These are phyloP conservation scores for Phyllotreta cruciferae DNA, from an alignment of 2,888 invertebrate genomes.

Conservation along the genomic window DNA sequence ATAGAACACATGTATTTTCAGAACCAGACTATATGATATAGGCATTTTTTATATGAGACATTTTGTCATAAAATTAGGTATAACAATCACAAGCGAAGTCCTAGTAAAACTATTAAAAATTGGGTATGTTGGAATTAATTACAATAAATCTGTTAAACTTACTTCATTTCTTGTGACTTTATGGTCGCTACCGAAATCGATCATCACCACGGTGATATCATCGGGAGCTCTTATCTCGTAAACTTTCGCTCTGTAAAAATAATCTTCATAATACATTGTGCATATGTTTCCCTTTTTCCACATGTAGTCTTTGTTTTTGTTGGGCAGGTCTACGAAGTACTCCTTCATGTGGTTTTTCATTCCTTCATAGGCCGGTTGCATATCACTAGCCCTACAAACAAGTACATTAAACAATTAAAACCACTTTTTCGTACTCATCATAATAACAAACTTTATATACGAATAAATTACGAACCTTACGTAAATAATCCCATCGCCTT, in stretches of 20 bases:
- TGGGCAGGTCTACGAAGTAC: slow-evolving; percentile 44
- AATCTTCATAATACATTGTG: slow-evolving; percentile 71
- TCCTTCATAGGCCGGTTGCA: slow-evolving; percentile 45
- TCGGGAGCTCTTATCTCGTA: slow-evolving; percentile 49
- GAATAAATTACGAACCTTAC: slow-evolving; percentile 41
- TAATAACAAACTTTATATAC: too few relatives aligned
- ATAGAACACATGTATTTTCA: too few relatives aligned
- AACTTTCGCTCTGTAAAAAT: slow-evolving; percentile 76
- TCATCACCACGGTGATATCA: slow-evolving; percentile 68
- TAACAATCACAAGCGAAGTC: too few relatives aligned
- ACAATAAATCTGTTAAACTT: too few relatives aligned
- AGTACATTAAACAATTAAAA: too few relatives aligned
- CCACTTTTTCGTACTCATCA: too few relatives aligned
- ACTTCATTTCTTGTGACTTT: slow-evolving; percentile 62
- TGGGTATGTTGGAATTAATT: too few relatives aligned
- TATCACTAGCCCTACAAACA: slow-evolving; percentile 50
- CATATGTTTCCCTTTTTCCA: slow-evolving; percentile 74
- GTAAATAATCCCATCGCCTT: slow-evolving; percentile 60
- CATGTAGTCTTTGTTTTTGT: slow-evolving; percentile 26
- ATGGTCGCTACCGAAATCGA: slow-evolving; percentile 87
- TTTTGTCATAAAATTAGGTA: too few relatives aligned
- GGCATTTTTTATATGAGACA: too few relatives aligned
- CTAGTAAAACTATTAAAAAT: too few relatives aligned
- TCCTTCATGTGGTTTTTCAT: slow-evolving; percentile 50
- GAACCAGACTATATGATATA: too few relatives aligned